Conservation (phyloP, 2,888 invertebrate species). For the Hipparchia sbordonii region DNA sequence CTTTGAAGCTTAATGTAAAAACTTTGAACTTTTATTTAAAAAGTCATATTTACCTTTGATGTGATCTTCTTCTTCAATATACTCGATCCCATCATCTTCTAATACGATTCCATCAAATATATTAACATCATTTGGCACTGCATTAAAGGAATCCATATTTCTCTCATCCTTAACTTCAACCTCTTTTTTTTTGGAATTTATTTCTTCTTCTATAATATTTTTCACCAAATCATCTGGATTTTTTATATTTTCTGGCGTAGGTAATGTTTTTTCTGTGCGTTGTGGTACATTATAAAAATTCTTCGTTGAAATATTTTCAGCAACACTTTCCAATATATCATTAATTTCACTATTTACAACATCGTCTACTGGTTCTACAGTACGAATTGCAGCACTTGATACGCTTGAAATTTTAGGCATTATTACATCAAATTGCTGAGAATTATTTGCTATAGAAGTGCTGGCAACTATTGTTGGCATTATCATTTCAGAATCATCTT, state of each 20-base stretch:
- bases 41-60: slow-evolving; percentile 19
- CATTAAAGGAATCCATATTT: neutral
- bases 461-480: slow-evolving; percentile 35
- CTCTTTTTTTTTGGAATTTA: neutral
- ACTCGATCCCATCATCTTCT: slow-evolving; percentile 54
- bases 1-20: neutral
- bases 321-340: slow-evolving; percentile 22
- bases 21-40: too few species aligned
- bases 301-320: slow-evolving; percentile 44
- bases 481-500: slow-evolving; percentile 10
- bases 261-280: neutral
- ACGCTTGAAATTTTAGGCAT: slow-evolving; percentile 39
- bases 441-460: neutral
- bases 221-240: slow-evolving; percentile 1
- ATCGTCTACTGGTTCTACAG: neutral
- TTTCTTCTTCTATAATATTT: slow-evolving; percentile 14
- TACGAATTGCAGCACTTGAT: slow-evolving; percentile 22
- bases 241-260: neutral
- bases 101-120: slow-evolving; percentile 59
- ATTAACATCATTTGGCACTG: slow-evolving; percentile 1
- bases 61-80: slow-evolving; percentile 41
- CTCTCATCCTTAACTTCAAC: neutral
- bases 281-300: neutral
- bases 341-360: slow-evolving; percentile 8
- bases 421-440: slow-evolving; percentile 5